phyloP scores from a whole-genome alignment of 2,797 vertebrate genomes.

The Smutsia temminckii region DNA sequence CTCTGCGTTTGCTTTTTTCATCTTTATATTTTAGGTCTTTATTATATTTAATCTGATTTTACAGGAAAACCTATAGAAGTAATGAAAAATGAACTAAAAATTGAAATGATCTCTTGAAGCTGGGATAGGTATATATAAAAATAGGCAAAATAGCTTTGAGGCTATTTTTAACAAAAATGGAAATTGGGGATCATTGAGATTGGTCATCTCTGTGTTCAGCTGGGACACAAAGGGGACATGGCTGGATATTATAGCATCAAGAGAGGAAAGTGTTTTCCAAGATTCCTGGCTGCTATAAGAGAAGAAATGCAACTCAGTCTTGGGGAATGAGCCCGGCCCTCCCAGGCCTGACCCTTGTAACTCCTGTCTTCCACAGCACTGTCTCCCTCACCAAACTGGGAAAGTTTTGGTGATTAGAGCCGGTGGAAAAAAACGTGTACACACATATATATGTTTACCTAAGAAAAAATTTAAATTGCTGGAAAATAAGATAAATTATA shows the following conservation, averaged over 20 bases:
- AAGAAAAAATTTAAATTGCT: neutral
- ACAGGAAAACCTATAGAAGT: slow-evolving; percentile 5
- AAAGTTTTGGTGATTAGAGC: neutral
- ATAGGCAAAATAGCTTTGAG: neutral
- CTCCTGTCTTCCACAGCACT: neutral
- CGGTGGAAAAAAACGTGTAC: neutral
- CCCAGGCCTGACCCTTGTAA: neutral
- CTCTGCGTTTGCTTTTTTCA: neutral
- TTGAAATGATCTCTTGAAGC: neutral
- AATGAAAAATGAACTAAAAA: neutral
- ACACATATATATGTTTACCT: neutral
- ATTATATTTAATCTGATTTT: neutral
- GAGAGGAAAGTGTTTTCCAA: neutral
- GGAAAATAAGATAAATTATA: neutral
- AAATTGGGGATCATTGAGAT: neutral
- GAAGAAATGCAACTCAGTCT: neutral
- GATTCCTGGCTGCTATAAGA: neutral
- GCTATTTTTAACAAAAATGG: neutral
- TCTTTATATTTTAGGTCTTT: neutral
- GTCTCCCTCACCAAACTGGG: neutral
- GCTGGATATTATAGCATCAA: neutral
- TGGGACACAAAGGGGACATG: neutral
- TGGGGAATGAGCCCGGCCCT: neutral
- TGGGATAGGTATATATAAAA: neutral
- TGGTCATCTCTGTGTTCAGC: neutral